Evolutionary conservation across 2,888 invertebrate species (phyloP), one percentile per base, ranked within the genome.

Genomic region (Chloromyia formosa): DNA sequence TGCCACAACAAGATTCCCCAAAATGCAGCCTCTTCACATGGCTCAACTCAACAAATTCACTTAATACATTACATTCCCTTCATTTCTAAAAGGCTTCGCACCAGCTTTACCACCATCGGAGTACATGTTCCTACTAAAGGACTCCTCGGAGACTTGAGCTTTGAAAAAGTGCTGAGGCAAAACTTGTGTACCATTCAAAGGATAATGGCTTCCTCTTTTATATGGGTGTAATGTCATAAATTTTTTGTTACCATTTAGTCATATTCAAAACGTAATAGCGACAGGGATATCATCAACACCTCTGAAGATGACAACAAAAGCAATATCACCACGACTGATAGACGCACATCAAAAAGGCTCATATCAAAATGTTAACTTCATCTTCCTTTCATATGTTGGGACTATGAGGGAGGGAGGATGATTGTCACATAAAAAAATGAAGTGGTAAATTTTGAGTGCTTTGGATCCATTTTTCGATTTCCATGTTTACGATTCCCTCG

Each of bases 171-270:
- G 49, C 16, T n/a, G 40, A 42, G 18, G 62, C 62, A 42, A 64
- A 64, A 64, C 62, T 64, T 35, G 16, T 64, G 62, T 64, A 40
- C 42, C 62, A 64, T 42, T 64, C 40, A 64, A 35, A 64, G 40
- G 62, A 64, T 64, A 64, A 64, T 64, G 62, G 62, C 40, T 16
- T 64, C 10, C 62, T 64, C 27, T 42, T 64, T 42, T 64, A 64
- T 64, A 64, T 12, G 62, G 0, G 62, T 18, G 40, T 64, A 40
- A 64, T 64, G 18, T 64, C 62, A 64, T 64, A 64, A 64, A 64
- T 64, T 42, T 64, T 64, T 64, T 56, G 27, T 18, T 20, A 20
- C 56, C 18, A 22, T 56, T 56, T 56, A 56, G 18, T 18, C 56
- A 56, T 56, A 20, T 10, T 16, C 18, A 56, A 35, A 35, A 56